Evolutionary conservation across 2,888 invertebrate genomes (phyloP).

Genomic region (Netelia fuscicornis): DNA sequence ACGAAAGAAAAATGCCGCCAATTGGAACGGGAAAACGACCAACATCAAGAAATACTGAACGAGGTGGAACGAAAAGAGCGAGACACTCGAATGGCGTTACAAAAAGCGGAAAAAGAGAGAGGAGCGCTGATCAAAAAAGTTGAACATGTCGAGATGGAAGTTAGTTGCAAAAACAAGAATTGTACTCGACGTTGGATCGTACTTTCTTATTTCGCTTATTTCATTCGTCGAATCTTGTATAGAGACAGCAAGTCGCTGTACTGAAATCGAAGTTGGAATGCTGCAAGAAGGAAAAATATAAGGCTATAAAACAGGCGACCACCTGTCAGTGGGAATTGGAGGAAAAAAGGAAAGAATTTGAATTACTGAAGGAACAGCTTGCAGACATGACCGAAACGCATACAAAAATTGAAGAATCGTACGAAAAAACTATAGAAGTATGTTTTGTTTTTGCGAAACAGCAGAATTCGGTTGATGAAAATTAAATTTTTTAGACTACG

Average conservation of each 20-base stretch:
- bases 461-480: background rate
- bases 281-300: constrained; percentile 68
- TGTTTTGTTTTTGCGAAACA: background rate
- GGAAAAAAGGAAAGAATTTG: constrained; percentile 69
- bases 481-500: background rate
- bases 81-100: constrained; percentile 64
- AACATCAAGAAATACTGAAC: constrained; percentile 70
- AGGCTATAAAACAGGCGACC: constrained; percentile 57
- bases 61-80: constrained; percentile 67
- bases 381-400: constrained; percentile 65
- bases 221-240: constrained; percentile 2
- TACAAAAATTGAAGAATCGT: constrained; percentile 65
- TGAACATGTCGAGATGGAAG: constrained; percentile 70
- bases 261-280: constrained; percentile 68
- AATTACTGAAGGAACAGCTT: constrained; percentile 66
- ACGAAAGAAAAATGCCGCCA: constrained; percentile 67
- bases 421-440: constrained; percentile 70
- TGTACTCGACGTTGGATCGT: background rate
- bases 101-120: constrained; percentile 70
- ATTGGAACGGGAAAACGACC: constrained; percentile 73
- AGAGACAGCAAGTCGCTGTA: constrained; percentile 67
- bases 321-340: constrained; percentile 63
- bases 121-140: constrained; percentile 64
- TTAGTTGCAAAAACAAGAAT: constrained; percentile 43
- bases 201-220: background rate